These are phyloP conservation scores for Dufourea novaeangliae DNA, from an alignment of 1,140 invertebrate species.

Conservation along the genomic window DNA sequence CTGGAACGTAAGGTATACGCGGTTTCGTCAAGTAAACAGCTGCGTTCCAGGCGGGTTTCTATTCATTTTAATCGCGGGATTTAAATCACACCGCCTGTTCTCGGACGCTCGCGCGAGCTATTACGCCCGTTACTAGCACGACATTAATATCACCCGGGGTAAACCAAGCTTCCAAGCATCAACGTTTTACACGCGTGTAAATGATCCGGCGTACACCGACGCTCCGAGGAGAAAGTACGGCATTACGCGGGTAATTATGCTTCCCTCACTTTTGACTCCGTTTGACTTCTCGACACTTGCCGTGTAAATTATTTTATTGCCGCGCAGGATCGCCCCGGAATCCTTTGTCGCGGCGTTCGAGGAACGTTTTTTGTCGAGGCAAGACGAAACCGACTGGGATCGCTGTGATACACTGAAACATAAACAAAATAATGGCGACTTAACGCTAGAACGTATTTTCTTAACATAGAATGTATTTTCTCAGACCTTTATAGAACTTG, in stretches of 20 bases:
- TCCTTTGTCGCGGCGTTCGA: conserved; percentile 34
- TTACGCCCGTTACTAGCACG: conserved; percentile 52
- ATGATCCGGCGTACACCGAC: conserved; percentile 39
- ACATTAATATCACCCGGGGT: conserved; percentile 56
- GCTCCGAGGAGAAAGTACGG: conserved; percentile 57
- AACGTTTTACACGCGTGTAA: conserved; percentile 59
- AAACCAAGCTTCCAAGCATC: conserved; percentile 47
- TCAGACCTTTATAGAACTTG: no score
- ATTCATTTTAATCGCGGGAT: conserved; percentile 42
- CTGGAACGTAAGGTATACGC: neutral
- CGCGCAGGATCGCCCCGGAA: neutral
- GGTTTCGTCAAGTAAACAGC: neutral
- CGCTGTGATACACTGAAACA: neutral
- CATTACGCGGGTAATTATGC: conserved; percentile 61
- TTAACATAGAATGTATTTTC: no score
- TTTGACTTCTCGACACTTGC: conserved; percentile 53
- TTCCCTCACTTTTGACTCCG: conserved; percentile 55
- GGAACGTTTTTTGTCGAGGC: conserved; percentile 34
- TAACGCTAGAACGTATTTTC: no score
- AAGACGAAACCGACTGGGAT: neutral
- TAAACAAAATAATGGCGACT: no score
- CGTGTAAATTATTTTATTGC: conserved; percentile 53
- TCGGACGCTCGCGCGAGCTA: conserved; percentile 20
- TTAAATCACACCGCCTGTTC: conserved; percentile 38
- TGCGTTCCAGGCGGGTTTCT: neutral